Base-by-base conservation (phyloP, 30 jellyfish, hydroid and myxozoan genomes). In the Sanderia malayensis region DNA sequence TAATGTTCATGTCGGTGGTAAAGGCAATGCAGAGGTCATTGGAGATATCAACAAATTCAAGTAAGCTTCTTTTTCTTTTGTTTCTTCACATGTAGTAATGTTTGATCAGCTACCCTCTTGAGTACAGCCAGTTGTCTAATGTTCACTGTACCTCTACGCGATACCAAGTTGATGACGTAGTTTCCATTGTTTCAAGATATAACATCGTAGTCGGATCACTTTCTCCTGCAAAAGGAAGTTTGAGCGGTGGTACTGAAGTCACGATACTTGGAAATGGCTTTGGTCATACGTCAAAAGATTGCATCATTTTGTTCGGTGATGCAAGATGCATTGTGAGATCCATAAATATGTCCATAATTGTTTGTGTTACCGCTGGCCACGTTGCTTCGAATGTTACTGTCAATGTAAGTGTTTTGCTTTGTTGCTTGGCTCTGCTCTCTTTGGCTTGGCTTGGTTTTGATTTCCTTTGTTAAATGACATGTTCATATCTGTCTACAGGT, bases 191-290 rank as follows among this genome's bases (percentile, higher is more conserved):
- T 41, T 44, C 28, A 13, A 82, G 94, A 55, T 71, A 82, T 66
- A 53, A 70, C 30, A 21, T 82, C n/a, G 67, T 47, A 0, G 76
- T 71, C n/a, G 41, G 58, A 4, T 71, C 94, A 2, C 52, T 71
- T 17, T 26, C 45, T n/a, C 94, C 94, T 31, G 37, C 23, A 21
- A 37, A 62, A 41, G 98, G 98, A 20, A 46, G 92, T 55, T 18
- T 67, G 4, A 53, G 55, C 17, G 98, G 98, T 0, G 98, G 98
- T 11, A 61, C 89, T 4, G 34, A 26, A 21, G 81, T 92, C 18
- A 73, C 92, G 4, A 58, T 92, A 8, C 21, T 31, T 18, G 98
- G 98, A 8, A 34, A 44, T 34, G 96, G 96, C n/a, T 92, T 92
- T 74, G 98, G 96, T 4, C 26, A 49, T 25, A 33, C 53, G 17